phyloP scores from a whole-genome alignment of 2,113 vertebrate species.

The Piaya cayana region DNA sequence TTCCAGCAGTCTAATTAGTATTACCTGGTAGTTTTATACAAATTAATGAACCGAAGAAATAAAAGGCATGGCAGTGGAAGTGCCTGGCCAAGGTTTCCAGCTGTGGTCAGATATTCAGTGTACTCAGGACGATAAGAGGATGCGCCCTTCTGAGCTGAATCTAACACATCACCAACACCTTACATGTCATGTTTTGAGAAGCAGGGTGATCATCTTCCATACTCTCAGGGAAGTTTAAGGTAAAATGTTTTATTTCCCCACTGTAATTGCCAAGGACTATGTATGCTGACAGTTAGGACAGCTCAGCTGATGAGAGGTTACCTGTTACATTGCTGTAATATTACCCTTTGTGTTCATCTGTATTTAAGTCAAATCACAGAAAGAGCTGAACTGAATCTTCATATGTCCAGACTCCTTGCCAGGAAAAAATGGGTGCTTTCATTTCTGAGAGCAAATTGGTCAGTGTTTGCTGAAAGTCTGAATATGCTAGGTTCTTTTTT shows the following conservation, averaged over 20 bases:
- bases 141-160: background rate
- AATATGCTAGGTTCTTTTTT: background rate
- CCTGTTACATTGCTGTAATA: background rate
- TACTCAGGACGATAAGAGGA: background rate
- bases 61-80: background rate
- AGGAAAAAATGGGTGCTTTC: background rate
- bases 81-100: background rate
- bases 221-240: background rate
- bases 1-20: background rate
- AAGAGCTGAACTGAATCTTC: background rate
- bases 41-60: conserved; percentile 17
- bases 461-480: background rate
- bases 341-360: background rate
- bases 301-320: background rate
- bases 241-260: background rate
- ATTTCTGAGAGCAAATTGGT: background rate
- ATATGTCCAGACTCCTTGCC: background rate
- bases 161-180: background rate
- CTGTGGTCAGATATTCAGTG: background rate
- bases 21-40: background rate
- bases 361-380: background rate
- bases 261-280: background rate
- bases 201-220: background rate
- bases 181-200: background rate
- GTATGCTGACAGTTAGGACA: background rate